phyloP scores from a whole-genome alignment of 2,888 invertebrate species.

The Ectemnius cavifrons region DNA sequence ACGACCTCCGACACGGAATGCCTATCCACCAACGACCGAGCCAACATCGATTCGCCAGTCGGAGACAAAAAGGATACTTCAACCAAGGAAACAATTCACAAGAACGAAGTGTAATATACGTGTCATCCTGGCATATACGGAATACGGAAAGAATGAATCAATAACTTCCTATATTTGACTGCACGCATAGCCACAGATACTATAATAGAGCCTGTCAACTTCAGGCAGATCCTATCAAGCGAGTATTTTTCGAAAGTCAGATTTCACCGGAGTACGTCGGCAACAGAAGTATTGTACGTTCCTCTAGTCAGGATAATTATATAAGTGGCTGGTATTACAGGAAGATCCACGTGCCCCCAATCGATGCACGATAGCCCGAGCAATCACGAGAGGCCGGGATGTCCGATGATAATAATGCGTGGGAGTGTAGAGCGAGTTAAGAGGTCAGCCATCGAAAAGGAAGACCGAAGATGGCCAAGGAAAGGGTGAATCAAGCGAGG shows the following conservation, averaged over 20 bases:
- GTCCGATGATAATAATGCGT: slow-evolving; percentile 60
- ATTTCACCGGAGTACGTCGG: no score
- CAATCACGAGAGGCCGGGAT: slow-evolving; percentile 17
- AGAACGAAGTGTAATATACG: slow-evolving; percentile 15
- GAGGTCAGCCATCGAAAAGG: slow-evolving; percentile 25
- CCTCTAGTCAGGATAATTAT: neutral
- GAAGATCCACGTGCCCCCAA: neutral
- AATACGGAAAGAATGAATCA: slow-evolving; percentile 24
- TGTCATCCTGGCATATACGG: slow-evolving; percentile 22
- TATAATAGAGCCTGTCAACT: no score
- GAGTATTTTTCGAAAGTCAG: no score
- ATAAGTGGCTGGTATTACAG: neutral
- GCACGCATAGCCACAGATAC: neutral
- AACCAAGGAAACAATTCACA: slow-evolving; percentile 13
- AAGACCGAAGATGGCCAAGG: neutral
- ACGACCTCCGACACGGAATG: slow-evolving; percentile 69
- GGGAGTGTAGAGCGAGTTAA: slow-evolving; percentile 56
- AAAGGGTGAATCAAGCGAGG: slow-evolving; percentile 1
- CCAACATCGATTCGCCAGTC: slow-evolving; percentile 51
- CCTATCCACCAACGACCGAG: slow-evolving; percentile 62
- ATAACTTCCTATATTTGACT: slow-evolving; percentile 18
- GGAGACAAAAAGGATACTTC: slow-evolving; percentile 1
- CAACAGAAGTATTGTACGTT: neutral
- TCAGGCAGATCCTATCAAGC: no score
- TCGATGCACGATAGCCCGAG: slow-evolving; percentile 17